A percentile compares a stretch with the other conserved stretches of the same genome.
Evolutionary conservation across 1,140 invertebrate genomes (phyloP).

Genomic region (Drosophila cardini): DNA sequence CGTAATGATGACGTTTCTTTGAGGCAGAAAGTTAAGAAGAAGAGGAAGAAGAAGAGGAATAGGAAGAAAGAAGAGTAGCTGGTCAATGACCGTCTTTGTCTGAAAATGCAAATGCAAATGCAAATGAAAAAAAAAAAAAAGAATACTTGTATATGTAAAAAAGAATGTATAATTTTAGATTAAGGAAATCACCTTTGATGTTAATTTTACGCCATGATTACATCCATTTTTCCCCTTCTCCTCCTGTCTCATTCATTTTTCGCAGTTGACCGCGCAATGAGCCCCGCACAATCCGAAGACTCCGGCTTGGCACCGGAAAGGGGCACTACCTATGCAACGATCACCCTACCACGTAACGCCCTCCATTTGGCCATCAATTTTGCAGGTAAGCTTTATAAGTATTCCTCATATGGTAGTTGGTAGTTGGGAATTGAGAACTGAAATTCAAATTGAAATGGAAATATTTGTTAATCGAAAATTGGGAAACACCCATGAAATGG

Average conservation of each 20-base stretch:
- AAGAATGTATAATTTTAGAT: neutral
- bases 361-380: conserved; percentile 83
- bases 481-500: neutral
- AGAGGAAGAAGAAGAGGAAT: neutral
- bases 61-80: neutral
- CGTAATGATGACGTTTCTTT: conserved; percentile 29
- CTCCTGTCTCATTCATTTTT: conserved; percentile 27
- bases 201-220: conserved; percentile 25
- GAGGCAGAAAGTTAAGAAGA: neutral
- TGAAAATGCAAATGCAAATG: conserved; percentile 4
- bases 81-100: conserved; percentile 50
- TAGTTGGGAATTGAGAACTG: neutral
- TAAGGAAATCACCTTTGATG: conserved; percentile 61
- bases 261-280: conserved; percentile 83
- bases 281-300: conserved; percentile 84
- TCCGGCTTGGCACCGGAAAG: conserved; percentile 82
- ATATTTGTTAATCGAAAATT: neutral
- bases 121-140: too few species aligned
- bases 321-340: conserved; percentile 84
- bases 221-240: conserved; percentile 22
- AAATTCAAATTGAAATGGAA: neutral
- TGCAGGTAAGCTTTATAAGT: conserved; percentile 69
- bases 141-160: too few species aligned
- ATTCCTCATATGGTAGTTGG: neutral
- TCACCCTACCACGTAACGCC: conserved; percentile 81